Evolutionary conservation across 2,113 vertebrate genomes (phyloP).

Genomic region (Zapus hudsonius): DNA sequence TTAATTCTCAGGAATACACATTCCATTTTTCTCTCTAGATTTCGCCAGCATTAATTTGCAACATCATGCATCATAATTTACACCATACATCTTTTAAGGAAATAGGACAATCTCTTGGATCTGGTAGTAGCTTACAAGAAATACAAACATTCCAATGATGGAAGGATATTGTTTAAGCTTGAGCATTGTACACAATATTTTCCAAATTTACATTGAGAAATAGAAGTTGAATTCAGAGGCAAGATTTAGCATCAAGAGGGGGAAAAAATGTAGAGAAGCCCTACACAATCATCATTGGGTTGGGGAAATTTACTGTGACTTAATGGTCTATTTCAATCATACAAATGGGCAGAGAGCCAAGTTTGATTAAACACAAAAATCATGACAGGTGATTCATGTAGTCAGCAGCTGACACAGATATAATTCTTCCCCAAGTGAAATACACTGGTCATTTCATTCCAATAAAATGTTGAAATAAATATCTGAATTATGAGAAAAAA

Average conservation of each 20-base stretch:
- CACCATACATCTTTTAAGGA: background rate
- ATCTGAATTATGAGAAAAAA: background rate
- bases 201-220: conserved; percentile 25
- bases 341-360: background rate
- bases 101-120: background rate
- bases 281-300: fast-evolving
- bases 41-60: background rate
- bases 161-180: conserved; percentile 10
- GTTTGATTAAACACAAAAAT: background rate
- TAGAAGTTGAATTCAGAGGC: background rate
- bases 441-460: background rate
- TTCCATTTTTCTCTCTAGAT: background rate
- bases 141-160: background rate
- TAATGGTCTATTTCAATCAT: background rate
- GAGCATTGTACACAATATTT: background rate
- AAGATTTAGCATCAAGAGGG: background rate
- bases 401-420: background rate
- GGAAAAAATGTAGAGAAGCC: background rate
- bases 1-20: background rate
- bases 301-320: background rate
- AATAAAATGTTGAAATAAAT: background rate
- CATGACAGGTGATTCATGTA: background rate
- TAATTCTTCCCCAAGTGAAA: background rate
- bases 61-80: too few species aligned
- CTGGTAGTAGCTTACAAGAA: conserved; percentile 8